phyloP scores from a whole-genome alignment of 2,113 vertebrate genomes.

The Cynoglossus semilaevis region DNA sequence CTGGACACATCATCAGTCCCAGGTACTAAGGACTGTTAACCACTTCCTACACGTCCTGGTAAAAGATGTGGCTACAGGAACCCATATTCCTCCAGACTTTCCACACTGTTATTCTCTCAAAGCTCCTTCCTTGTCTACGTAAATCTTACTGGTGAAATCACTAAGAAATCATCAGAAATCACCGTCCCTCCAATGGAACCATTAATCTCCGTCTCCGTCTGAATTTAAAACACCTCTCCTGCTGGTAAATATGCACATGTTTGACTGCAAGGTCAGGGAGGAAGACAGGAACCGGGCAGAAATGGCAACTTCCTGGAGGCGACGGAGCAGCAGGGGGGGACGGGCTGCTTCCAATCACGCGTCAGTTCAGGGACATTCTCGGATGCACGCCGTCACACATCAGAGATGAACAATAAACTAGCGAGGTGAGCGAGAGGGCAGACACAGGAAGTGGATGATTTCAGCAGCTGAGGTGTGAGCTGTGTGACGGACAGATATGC shows the following conservation, averaged over 20 bases:
- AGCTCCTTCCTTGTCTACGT: conserved; percentile 37
- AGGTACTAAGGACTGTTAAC: no score
- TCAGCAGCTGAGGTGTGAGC: conserved; percentile 42
- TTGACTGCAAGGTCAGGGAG: conserved; percentile 69
- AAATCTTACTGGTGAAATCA: conserved; percentile 47
- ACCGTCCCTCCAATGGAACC: conserved; percentile 67
- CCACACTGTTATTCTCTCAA: conserved; percentile 26
- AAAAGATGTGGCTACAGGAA: conserved; percentile 4
- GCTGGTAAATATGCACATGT: conserved; percentile 75
- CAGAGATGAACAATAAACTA: conserved; percentile 65
- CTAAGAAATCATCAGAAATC: conserved; percentile 64
- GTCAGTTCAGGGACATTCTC: conserved; percentile 50
- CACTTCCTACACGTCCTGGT: conserved; percentile 3
- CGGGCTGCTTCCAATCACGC: conserved; percentile 56
- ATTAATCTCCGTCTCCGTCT: conserved; percentile 64
- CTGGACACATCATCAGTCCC: no score
- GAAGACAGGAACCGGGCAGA: conserved; percentile 56
- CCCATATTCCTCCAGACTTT: conserved; percentile 6
- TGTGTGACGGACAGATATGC: conserved; percentile 47
- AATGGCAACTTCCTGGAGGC: conserved; percentile 61
- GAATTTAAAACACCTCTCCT: conserved; percentile 60
- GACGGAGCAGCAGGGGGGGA: conserved; percentile 27
- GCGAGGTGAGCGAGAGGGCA: conserved; percentile 51
- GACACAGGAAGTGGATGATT: conserved; percentile 65
- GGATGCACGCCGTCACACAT: conserved; percentile 65